phyloP scores from a whole-genome alignment of 1,140 invertebrate genomes.

The Drosophila tsacasi region DNA sequence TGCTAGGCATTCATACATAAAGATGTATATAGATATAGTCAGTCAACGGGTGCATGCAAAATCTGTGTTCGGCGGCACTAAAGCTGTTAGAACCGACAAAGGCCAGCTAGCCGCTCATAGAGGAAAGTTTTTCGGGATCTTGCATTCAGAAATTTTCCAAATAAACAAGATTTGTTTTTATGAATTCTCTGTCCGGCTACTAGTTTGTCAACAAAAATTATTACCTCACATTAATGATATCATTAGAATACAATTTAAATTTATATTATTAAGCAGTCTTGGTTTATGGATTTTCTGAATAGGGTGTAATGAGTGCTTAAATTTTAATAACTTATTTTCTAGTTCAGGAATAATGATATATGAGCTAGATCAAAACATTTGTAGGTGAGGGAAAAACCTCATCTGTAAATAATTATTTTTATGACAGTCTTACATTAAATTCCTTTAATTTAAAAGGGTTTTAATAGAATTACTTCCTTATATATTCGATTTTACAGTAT shows the following conservation, averaged over 20 bases:
- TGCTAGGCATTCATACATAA: slow-evolving; percentile 2
- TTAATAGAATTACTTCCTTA: no score
- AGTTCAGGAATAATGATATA: not conserved
- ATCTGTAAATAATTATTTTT: no score
- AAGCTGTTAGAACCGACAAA: slow-evolving; percentile 31
- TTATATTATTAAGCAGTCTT: no score
- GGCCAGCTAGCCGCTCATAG: not conserved
- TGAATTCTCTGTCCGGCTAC: not conserved
- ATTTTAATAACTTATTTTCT: not conserved
- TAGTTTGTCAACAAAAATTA: slow-evolving; percentile 7
- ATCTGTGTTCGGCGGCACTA: not conserved
- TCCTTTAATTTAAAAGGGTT: no score
- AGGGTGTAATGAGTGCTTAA: not conserved
- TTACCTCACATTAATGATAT: not conserved
- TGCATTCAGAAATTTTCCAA: slow-evolving; percentile 19
- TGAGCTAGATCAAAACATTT: not conserved
- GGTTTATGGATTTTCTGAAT: not conserved
- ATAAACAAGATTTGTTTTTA: not conserved
- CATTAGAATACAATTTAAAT: not conserved
- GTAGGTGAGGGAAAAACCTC: no score
- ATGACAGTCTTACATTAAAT: no score
- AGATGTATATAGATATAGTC: not conserved
- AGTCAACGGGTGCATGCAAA: slow-evolving; percentile 31
- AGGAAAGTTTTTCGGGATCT: slow-evolving; percentile 30
- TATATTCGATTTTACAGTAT: no score